Evolutionary conservation across 2,113 vertebrate species (phyloP).

Genomic region (Grammomys dolichurus): DNA sequence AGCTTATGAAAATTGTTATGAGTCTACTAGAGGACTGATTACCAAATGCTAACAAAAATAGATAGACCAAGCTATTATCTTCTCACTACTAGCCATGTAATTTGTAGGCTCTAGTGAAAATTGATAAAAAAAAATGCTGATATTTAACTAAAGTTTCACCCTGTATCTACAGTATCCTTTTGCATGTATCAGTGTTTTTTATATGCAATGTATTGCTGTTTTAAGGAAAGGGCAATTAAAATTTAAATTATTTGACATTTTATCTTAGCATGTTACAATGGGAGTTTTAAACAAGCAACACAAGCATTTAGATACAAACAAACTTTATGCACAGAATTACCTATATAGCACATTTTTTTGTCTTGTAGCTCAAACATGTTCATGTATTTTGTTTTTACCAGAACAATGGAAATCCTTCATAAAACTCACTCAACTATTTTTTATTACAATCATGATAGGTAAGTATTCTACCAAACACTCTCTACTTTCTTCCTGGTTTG

Average conservation of each 20-base stretch:
- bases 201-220: neutral
- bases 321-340: neutral
- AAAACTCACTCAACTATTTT: neutral
- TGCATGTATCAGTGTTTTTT: neutral
- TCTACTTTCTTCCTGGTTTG: neutral
- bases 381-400: neutral
- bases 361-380: neutral
- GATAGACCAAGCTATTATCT: neutral
- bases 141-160: neutral
- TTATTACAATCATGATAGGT: neutral
- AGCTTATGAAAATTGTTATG: neutral
- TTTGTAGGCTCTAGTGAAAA: neutral
- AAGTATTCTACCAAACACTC: neutral
- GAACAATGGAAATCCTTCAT: neutral
- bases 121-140: slow-evolving; percentile 36
- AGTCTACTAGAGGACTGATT: neutral
- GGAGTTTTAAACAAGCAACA: neutral
- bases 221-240: neutral
- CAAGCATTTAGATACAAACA: neutral
- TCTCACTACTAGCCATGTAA: neutral
- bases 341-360: neutral
- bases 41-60: neutral
- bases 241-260: neutral
- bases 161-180: neutral
- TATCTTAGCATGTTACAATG: neutral